phyloP scores from a whole-genome alignment of 2,888 invertebrate genomes.

The Drosophila parthenogenetica region DNA sequence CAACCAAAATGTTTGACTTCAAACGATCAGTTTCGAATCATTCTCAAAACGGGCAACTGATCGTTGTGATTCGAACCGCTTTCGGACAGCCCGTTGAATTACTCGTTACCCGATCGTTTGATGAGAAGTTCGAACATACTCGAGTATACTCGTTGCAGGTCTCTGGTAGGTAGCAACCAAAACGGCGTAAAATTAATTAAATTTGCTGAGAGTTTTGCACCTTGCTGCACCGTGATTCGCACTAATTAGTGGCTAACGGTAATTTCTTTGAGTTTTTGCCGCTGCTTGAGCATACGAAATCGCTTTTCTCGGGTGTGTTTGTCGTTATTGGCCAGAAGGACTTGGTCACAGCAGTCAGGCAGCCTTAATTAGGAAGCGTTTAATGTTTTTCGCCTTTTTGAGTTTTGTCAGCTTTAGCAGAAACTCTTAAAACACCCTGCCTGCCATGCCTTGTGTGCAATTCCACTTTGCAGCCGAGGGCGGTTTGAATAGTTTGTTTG shows the following conservation, averaged over 20 bases:
- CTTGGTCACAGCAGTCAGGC: conserved; percentile 31
- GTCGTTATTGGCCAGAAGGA: conserved; percentile 70
- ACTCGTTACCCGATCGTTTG: too few species aligned
- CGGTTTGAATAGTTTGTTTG: neutral
- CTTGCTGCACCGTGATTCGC: conserved; percentile 65
- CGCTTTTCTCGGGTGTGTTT: conserved; percentile 35
- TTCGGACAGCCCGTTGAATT: too few species aligned
- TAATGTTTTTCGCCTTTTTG: conserved; percentile 69
- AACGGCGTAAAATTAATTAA: conserved; percentile 78
- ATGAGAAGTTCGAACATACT: too few species aligned
- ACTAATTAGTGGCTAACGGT: conserved; percentile 76
- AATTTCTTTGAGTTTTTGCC: conserved; percentile 71
- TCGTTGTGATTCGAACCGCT: too few species aligned
- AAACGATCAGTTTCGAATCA: too few species aligned
- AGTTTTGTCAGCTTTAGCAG: conserved; percentile 46
- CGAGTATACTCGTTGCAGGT: too few species aligned
- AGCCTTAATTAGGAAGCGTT: conserved; percentile 75
- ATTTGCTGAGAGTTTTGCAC: conserved; percentile 51
- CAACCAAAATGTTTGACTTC: too few species aligned
- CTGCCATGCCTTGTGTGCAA: neutral
- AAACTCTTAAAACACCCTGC: neutral
- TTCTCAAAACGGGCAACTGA: too few species aligned
- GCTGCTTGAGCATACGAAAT: conserved; percentile 69
- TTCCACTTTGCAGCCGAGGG: conserved; percentile 26
- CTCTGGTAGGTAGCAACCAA: too few species aligned